phyloP scores from a whole-genome alignment of 2,888 invertebrate species.

The Mimumesa dahlbomi region DNA sequence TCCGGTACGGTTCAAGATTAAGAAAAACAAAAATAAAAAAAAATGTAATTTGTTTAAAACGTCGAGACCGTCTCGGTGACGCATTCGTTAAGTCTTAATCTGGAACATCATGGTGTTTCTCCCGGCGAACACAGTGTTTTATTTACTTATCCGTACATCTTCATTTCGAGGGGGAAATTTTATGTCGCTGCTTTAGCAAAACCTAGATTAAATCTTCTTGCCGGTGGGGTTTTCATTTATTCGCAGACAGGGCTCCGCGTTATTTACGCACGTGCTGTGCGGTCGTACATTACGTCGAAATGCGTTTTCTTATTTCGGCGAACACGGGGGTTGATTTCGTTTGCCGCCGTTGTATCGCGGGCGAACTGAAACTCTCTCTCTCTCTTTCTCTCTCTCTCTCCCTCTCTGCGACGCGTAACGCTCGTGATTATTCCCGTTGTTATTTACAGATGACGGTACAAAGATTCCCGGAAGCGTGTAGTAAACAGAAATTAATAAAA shows the following conservation, averaged over 20 bases:
- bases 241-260: neutral
- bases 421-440: neutral
- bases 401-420: neutral
- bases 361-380: too few species aligned
- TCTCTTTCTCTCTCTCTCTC: neutral
- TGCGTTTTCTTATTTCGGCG: neutral
- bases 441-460: neutral
- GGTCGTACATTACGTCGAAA: neutral
- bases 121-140: too few species aligned
- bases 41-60: too few species aligned
- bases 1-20: too few species aligned
- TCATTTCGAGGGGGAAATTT: constrained; percentile 6
- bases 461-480: neutral
- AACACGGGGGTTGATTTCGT: neutral
- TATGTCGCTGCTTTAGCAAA: neutral
- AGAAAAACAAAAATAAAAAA: too few species aligned
- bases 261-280: neutral
- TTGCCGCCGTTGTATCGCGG: too few species aligned
- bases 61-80: too few species aligned
- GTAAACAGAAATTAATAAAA: too few species aligned
- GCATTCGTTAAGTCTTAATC: too few species aligned
- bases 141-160: neutral
- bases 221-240: constrained; percentile 1
- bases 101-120: too few species aligned
- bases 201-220: constrained; percentile 30